These are phyloP conservation scores for Meriones unguiculatus DNA, from an alignment of 2,113 vertebrate species.

Conservation along the genomic window DNA sequence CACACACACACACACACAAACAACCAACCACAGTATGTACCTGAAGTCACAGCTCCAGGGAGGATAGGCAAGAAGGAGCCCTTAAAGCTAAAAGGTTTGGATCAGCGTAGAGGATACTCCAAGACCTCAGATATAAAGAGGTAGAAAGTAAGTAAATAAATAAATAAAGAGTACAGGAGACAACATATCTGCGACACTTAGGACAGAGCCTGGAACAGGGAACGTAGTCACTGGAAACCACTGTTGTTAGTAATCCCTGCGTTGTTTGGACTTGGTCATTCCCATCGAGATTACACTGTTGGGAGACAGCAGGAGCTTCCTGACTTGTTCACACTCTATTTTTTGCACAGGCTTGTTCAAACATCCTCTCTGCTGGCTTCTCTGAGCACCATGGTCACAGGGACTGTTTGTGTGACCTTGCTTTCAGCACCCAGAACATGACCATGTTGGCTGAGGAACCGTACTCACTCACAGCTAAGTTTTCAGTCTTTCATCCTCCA, in stretches of 20 bases:
- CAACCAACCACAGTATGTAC: neutral
- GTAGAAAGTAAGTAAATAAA: neutral
- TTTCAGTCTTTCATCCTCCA: slow-evolving; percentile 1
- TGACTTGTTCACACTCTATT: neutral
- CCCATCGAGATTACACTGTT: neutral
- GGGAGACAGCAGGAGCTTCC: neutral
- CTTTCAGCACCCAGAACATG: neutral
- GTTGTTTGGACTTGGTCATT: neutral
- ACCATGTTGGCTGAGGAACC: neutral
- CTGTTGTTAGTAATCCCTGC: neutral
- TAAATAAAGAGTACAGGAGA: neutral
- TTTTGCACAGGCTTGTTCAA: neutral
- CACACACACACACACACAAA: no score
- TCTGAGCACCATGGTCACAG: neutral
- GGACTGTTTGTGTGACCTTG: neutral
- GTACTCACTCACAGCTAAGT: neutral
- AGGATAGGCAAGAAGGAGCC: neutral
- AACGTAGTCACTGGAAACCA: neutral
- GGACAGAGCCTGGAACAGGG: neutral
- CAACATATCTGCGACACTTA: neutral
- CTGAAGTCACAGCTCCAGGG: neutral
- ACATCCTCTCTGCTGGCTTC: neutral
- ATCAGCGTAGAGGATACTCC: neutral
- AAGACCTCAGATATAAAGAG: neutral
- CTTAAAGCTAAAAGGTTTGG: neutral